Conservation (phyloP, 2,888 invertebrate species). For the Macrophya annulata region DNA sequence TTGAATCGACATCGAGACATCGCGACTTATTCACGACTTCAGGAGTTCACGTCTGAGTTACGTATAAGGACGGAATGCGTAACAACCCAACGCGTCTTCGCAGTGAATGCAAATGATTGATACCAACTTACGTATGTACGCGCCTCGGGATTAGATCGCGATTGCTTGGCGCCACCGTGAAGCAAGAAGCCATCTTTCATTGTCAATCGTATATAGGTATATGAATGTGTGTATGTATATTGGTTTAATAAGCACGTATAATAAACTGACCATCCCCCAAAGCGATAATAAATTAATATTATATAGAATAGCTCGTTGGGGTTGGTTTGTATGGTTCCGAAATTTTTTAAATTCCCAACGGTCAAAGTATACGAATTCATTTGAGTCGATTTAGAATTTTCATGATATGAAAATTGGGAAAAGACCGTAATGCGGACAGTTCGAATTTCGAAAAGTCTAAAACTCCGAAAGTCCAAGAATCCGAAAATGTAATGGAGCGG, state of each 20-base stretch:
- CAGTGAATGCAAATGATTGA: constrained; percentile 53
- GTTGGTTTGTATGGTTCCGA: no score
- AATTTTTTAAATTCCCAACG: no score
- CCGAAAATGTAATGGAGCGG: no score
- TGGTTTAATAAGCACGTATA: constrained; percentile 1
- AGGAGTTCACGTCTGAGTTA: constrained; percentile 43
- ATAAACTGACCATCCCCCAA: background rate
- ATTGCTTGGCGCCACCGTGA: constrained; percentile 52
- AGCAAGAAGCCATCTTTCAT: constrained; percentile 21
- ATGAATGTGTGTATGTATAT: background rate
- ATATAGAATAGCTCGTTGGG: background rate
- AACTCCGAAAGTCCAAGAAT: no score
- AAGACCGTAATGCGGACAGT: no score
- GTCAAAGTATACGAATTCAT: no score
- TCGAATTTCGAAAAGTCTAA: no score
- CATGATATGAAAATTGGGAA: no score
- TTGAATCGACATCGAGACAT: constrained; percentile 19
- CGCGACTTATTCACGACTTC: constrained; percentile 5
- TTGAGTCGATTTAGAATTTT: no score
- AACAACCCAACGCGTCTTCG: constrained; percentile 29
- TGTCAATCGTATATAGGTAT: constrained; percentile 27
- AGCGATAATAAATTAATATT: background rate
- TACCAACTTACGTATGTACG: constrained; percentile 28
- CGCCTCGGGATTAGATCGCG: constrained; percentile 37
- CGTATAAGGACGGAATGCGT: constrained; percentile 55